Conservation (phyloP, 2,113 vertebrate genomes). For the Laterallus jamaicensis region DNA sequence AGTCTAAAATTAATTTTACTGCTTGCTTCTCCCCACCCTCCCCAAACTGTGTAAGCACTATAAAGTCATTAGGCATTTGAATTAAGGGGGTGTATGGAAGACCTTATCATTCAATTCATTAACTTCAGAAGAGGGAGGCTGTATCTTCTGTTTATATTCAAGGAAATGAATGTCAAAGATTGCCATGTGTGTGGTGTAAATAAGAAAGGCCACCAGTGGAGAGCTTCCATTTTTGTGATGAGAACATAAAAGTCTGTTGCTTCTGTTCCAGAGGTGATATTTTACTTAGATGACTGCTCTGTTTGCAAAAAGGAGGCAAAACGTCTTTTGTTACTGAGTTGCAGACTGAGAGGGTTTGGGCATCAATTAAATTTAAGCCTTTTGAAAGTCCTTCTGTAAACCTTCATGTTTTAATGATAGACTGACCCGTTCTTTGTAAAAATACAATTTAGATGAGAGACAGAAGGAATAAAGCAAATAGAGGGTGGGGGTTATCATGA, state of each 20-base stretch:
- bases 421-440: conserved; percentile 40
- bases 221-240: conserved; percentile 71
- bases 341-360: conserved; percentile 49
- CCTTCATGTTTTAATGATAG: conserved; percentile 40
- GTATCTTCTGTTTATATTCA: conserved; percentile 78
- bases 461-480: conserved; percentile 37
- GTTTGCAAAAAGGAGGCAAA: conserved; percentile 69
- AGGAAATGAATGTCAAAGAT: conserved; percentile 72
- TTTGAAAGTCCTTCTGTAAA: conserved; percentile 40
- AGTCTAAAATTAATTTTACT: conserved; percentile 55
- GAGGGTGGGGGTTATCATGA: neutral
- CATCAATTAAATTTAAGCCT: conserved; percentile 40
- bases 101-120: conserved; percentile 72
- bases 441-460: conserved; percentile 31
- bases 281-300: conserved; percentile 69
- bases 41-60: neutral
- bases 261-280: conserved; percentile 72
- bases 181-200: conserved; percentile 76
- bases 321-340: conserved; percentile 60
- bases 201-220: conserved; percentile 77
- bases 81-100: conserved; percentile 51
- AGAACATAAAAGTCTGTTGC: conserved; percentile 72
- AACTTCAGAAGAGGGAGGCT: conserved; percentile 67
- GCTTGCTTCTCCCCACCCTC: neutral
- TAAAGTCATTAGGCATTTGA: conserved; percentile 55